These are phyloP conservation scores for Podabrus alpinus DNA, from an alignment of 2,888 invertebrate species.

Conservation along the genomic window DNA sequence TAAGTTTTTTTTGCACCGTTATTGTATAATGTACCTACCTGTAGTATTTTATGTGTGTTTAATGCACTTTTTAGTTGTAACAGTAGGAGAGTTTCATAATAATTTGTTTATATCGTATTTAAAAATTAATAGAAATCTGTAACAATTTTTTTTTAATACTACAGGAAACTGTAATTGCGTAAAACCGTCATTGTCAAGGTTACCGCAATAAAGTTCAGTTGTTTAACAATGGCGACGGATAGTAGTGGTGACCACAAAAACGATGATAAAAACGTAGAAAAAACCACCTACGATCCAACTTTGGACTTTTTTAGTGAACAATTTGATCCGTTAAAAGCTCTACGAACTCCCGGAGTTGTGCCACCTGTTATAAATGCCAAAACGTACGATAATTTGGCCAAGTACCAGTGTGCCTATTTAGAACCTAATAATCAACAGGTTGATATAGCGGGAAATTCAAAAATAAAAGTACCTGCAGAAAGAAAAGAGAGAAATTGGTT, in stretches of 20 bases:
- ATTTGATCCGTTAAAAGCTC: slow-evolving; percentile 73
- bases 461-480: slow-evolving; percentile 1
- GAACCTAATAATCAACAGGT: slow-evolving; percentile 42
- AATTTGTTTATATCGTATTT: slow-evolving; percentile 1
- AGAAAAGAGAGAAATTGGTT: slow-evolving; percentile 51
- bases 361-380: slow-evolving; percentile 64
- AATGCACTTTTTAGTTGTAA: slow-evolving; percentile 3
- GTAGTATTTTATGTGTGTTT: neutral
- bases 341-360: slow-evolving; percentile 63
- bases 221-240: slow-evolving; percentile 32
- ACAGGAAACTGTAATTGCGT: neutral
- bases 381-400: slow-evolving; percentile 70
- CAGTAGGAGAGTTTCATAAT: neutral
- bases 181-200: slow-evolving; percentile 13
- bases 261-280: slow-evolving; percentile 36
- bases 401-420: slow-evolving; percentile 58
- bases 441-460: slow-evolving; percentile 50
- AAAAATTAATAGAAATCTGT: neutral
- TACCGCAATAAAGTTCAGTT: slow-evolving; percentile 7
- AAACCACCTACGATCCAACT: slow-evolving; percentile 52
- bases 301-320: slow-evolving; percentile 61
- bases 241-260: slow-evolving; percentile 22
- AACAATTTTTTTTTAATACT: neutral
- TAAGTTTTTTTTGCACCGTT: slow-evolving; percentile 15
- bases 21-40: slow-evolving; percentile 7